Evolutionary conservation across 2,113 vertebrate genomes (phyloP).

Genomic region (Laterallus jamaicensis): DNA sequence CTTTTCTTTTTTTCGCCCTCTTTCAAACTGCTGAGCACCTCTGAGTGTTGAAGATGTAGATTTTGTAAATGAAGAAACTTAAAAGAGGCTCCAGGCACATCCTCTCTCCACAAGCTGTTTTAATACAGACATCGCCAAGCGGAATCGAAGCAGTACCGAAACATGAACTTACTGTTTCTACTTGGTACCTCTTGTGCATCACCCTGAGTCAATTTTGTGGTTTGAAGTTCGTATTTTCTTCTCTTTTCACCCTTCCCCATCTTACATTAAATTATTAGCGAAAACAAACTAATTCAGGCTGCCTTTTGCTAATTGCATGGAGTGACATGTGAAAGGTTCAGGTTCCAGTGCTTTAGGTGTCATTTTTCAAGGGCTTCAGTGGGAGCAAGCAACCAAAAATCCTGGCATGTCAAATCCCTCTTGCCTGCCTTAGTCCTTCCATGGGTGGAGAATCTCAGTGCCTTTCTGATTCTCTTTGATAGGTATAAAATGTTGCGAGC

Average conservation of each 20-base stretch:
- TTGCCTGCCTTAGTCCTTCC: background rate
- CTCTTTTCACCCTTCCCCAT: background rate
- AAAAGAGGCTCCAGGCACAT: background rate
- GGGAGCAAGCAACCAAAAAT: background rate
- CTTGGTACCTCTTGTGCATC: background rate
- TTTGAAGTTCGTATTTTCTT: background rate
- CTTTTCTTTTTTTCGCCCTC: background rate
- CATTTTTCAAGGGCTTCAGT: background rate
- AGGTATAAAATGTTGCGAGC: background rate
- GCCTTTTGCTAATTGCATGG: background rate
- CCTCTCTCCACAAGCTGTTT: background rate
- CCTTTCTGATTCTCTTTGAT: background rate
- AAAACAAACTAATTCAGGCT: background rate
- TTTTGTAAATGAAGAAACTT: background rate
- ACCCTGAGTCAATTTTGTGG: background rate
- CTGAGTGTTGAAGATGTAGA: background rate
- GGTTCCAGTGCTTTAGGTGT: background rate
- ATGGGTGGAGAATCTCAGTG: background rate
- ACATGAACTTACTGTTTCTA: background rate
- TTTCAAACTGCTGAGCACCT: background rate
- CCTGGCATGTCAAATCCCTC: background rate
- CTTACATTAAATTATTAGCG: background rate
- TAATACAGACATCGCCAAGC: background rate
- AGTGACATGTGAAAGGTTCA: background rate
- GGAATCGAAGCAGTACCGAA: background rate